Conservation (phyloP, 1,140 invertebrate genomes). For the Teleopsis dalmanni region DNA sequence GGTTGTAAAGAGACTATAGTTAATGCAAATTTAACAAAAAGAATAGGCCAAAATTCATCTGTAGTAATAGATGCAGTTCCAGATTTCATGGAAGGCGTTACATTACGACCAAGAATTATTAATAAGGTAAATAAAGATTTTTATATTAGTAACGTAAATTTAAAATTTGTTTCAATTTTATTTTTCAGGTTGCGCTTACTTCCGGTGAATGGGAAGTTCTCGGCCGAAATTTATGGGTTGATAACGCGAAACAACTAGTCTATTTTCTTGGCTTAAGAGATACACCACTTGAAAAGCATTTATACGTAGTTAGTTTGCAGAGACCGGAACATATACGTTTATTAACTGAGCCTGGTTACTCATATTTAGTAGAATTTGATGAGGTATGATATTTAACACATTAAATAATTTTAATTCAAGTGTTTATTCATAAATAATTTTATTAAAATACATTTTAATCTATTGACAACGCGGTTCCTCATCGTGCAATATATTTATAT, state of each 20-base stretch:
- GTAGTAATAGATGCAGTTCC: conserved; percentile 15
- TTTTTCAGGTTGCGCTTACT: conserved; percentile 63
- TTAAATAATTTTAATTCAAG: background rate
- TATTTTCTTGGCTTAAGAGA: conserved; percentile 77
- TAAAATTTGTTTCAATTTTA: conserved; percentile 26
- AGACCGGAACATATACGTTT: conserved; percentile 60
- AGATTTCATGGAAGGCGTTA: conserved; percentile 30
- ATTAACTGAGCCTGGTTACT: conserved; percentile 66
- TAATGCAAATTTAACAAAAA: conserved; percentile 6
- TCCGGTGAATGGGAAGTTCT: conserved; percentile 78
- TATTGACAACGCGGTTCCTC: too few relatives aligned
- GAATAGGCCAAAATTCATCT: conserved; percentile 7
- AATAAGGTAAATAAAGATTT: conserved; percentile 26
- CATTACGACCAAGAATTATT: conserved; percentile 31
- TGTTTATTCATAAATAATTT: background rate
- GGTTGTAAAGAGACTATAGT: conserved; percentile 21
- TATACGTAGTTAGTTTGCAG: conserved; percentile 69
- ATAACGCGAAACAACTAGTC: conserved; percentile 60
- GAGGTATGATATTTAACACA: conserved; percentile 47
- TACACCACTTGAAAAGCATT: conserved; percentile 72
- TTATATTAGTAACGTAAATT: background rate
- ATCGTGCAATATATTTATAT: too few relatives aligned
- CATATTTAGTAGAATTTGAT: conserved; percentile 73
- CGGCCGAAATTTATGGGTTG: conserved; percentile 70
- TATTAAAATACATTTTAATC: too few relatives aligned